Percentiles rank a stretch among this genome's conserved stretches.
Evolutionary conservation across 2,888 invertebrate species (phyloP).

Genomic region (Drosophila buzzatii): DNA sequence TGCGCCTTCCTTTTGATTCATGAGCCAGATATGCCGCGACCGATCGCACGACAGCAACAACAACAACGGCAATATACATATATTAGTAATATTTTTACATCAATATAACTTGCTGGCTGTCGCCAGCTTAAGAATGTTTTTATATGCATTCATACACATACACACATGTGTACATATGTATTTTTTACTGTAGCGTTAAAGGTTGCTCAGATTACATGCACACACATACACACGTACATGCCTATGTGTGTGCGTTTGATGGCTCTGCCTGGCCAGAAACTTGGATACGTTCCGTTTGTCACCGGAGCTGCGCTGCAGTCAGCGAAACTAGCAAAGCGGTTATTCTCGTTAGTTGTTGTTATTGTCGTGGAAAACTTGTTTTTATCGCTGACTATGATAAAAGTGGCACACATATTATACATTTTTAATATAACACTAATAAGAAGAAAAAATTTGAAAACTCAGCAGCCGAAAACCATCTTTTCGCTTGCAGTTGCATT

Average conservation of each 20-base stretch:
- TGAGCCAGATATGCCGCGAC: constrained; percentile 43
- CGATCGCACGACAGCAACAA: constrained; percentile 33
- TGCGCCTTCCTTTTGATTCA: constrained; percentile 42
- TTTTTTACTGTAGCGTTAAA: constrained; percentile 20
- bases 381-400: constrained; percentile 67
- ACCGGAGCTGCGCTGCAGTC: constrained; percentile 44
- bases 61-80: constrained; percentile 55
- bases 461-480: constrained; percentile 44
- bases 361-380: constrained; percentile 65
- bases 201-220: constrained; percentile 52
- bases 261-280: constrained; percentile 26
- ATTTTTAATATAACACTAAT: constrained; percentile 7
- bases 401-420: constrained; percentile 66
- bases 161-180: background rate
- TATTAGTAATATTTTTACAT: constrained; percentile 49
- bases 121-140: constrained; percentile 54
- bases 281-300: constrained; percentile 45
- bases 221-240: background rate
- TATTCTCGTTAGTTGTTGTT: constrained; percentile 73
- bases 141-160: background rate
- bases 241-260: background rate
- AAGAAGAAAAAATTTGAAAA: constrained; percentile 27
- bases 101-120: constrained; percentile 45
- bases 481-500: constrained; percentile 32
- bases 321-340: constrained; percentile 64